A percentile compares a stretch with the other conserved stretches of the same genome.
phyloP scores from a whole-genome alignment of 2,797 vertebrate genomes.

The Aratinga solstitialis region DNA sequence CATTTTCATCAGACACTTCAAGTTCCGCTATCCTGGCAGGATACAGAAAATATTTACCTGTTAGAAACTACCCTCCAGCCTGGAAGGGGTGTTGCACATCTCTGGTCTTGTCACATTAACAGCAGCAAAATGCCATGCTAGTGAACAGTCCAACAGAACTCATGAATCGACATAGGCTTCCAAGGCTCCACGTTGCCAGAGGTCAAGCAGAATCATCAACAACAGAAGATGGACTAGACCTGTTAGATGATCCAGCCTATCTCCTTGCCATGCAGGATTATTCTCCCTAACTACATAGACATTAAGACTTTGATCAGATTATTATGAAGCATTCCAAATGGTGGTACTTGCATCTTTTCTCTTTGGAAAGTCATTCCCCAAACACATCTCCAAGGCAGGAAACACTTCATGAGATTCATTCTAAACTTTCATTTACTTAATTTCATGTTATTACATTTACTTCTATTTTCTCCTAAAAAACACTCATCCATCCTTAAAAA shows the following conservation, averaged over 20 bases:
- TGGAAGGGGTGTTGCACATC: neutral
- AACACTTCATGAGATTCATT: conserved; percentile 67
- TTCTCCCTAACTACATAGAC: conserved; percentile 55
- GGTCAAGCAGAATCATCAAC: conserved; percentile 62
- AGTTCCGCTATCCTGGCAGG: conserved; percentile 89
- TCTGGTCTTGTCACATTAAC: neutral
- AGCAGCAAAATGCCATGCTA: conserved; percentile 38
- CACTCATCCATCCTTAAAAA: conserved; percentile 45
- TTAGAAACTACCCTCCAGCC: conserved; percentile 32
- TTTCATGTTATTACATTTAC: conserved; percentile 69
- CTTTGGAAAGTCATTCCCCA: conserved; percentile 63
- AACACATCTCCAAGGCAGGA: conserved; percentile 57
- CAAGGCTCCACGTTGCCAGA: conserved; percentile 64
- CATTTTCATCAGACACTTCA: conserved; percentile 92
- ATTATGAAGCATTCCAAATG: conserved; percentile 60
- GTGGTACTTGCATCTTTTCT: conserved; percentile 47
- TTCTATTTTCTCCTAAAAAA: conserved; percentile 63
- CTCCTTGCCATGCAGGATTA: conserved; percentile 64
- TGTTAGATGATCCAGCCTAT: conserved; percentile 47
- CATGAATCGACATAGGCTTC: conserved; percentile 44
- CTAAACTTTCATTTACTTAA: conserved; percentile 74
- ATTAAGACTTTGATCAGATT: conserved; percentile 55
- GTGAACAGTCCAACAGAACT: conserved; percentile 44
- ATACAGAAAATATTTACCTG: conserved; percentile 42
- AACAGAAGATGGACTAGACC: conserved; percentile 59